Evolutionary conservation across 2,113 vertebrate genomes (phyloP).

Genomic region (Mesembrinibis cayennensis): DNA sequence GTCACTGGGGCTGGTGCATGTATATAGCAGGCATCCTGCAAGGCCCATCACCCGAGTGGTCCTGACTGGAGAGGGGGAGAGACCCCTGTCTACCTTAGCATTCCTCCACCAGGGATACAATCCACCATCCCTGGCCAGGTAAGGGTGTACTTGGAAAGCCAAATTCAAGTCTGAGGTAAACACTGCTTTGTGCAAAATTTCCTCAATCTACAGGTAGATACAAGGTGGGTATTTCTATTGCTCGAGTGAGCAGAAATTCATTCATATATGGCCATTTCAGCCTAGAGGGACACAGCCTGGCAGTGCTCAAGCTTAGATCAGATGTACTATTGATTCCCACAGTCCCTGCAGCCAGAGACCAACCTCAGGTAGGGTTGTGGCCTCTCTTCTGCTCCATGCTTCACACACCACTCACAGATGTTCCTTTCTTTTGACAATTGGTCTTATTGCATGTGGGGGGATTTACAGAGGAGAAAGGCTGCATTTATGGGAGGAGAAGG

Average conservation of each 20-base stretch:
- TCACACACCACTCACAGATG: background rate
- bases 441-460: background rate
- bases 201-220: background rate
- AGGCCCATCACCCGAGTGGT: accelerated
- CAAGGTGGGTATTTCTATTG: background rate
- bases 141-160: background rate
- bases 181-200: background rate
- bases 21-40: background rate
- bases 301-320: background rate
- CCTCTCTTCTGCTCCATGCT: background rate
- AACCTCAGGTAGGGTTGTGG: background rate
- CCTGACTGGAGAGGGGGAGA: background rate
- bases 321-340: background rate
- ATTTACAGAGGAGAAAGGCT: background rate
- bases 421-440: background rate
- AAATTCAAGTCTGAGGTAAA: background rate
- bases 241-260: background rate
- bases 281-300: background rate
- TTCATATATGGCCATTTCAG: background rate
- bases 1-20: no score
- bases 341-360: background rate
- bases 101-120: background rate
- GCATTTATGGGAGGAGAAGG: background rate
- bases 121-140: background rate
- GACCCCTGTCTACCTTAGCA: background rate